A percentile compares a stretch with the other conserved stretches of the same genome.
Evolutionary conservation across 2,797 vertebrate genomes (phyloP).

Genomic region (Micromesistius poutassou): DNA sequence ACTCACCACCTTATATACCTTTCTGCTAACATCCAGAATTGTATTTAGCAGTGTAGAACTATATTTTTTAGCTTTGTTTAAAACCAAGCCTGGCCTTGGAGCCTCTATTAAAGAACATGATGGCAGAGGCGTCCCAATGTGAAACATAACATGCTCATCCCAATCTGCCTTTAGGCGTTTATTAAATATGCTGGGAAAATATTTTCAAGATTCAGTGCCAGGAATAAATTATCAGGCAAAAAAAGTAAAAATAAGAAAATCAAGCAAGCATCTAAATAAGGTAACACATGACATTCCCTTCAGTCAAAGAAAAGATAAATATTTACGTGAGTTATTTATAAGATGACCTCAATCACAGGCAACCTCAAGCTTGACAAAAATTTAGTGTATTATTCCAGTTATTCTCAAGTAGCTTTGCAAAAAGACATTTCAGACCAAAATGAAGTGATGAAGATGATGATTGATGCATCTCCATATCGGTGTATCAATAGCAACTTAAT

Average conservation of each 20-base stretch:
- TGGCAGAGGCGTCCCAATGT: not conserved
- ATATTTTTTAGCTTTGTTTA: not conserved
- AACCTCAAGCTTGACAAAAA: not conserved
- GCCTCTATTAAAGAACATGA: not conserved
- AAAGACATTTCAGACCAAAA: not conserved
- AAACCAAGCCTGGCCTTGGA: not conserved
- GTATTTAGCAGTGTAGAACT: not conserved
- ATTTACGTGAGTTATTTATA: not conserved
- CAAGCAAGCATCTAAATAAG: not conserved
- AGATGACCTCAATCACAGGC: not conserved
- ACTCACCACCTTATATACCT: not conserved
- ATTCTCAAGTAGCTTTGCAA: not conserved
- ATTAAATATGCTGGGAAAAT: slow-evolving; percentile 6
- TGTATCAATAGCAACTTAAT: not conserved
- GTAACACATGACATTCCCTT: not conserved
- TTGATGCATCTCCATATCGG: not conserved
- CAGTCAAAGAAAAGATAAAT: slow-evolving; percentile 1
- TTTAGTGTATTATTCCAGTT: not conserved
- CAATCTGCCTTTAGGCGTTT: not conserved
- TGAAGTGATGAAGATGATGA: not conserved
- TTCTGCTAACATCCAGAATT: not conserved
- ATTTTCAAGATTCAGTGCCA: not conserved
- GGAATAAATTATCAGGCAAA: not conserved
- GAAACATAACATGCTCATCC: not conserved
- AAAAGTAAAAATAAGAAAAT: not conserved